Percentiles rank a stretch among this genome's conserved stretches.
Evolutionary conservation across 2,113 vertebrate genomes (phyloP).

Genomic region (Atractosteus spatula): DNA sequence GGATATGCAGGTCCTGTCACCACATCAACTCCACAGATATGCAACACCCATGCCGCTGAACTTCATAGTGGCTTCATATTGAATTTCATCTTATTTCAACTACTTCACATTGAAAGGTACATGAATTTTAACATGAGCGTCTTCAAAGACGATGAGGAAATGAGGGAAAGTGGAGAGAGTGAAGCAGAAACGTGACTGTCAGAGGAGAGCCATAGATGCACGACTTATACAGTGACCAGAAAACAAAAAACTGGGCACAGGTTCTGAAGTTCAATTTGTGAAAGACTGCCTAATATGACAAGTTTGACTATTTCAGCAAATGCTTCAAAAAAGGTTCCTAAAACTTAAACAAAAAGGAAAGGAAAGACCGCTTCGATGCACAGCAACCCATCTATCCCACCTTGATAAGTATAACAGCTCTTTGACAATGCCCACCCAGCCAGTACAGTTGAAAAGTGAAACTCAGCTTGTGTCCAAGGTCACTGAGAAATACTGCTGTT

Average conservation of each 20-base stretch:
- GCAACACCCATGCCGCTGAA: neutral
- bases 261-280: neutral
- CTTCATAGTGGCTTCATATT: conserved; percentile 4
- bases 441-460: no score
- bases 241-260: neutral
- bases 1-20: conserved; percentile 17
- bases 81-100: neutral
- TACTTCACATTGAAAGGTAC: neutral
- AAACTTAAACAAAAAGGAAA: no score
- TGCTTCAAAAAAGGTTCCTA: no score
- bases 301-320: no score
- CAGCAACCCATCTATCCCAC: no score
- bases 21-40: conserved; percentile 26
- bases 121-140: neutral
- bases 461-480: no score
- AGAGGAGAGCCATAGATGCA: no score
- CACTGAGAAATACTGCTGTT: neutral
- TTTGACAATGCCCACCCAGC: no score
- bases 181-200: no score
- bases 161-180: neutral
- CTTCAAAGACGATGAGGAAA: neutral
- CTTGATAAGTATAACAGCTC: no score
- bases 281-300: neutral
- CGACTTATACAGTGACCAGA: neutral
- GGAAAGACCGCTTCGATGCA: no score